Conservation (phyloP, 2,797 vertebrate species). For the Gambelia wislizenii region DNA sequence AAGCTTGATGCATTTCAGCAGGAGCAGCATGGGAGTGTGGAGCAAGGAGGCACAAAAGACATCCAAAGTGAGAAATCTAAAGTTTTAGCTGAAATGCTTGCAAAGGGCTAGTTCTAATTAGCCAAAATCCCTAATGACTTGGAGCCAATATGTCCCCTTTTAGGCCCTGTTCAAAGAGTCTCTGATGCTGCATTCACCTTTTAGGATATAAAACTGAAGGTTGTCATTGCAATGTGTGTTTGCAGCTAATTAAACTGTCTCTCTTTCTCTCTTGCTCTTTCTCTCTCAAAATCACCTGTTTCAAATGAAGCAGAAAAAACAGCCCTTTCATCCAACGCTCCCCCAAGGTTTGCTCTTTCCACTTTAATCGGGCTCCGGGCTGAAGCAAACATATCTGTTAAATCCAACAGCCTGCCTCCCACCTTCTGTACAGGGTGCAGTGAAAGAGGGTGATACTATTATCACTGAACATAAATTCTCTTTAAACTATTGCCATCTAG, state of each 20-base stretch:
- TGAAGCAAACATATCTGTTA: background rate
- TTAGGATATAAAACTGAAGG: background rate
- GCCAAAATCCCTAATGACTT: background rate
- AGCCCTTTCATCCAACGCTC: background rate
- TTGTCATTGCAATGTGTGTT: background rate
- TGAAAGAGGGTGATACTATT: background rate
- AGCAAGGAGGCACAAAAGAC: background rate
- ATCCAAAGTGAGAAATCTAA: background rate
- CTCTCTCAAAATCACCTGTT: background rate
- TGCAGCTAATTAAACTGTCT: background rate
- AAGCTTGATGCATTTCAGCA: background rate
- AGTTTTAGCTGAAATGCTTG: background rate
- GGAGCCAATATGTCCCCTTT: background rate
- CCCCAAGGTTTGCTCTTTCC: background rate
- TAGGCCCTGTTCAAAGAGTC: background rate
- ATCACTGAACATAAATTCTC: slow-evolving; percentile 48
- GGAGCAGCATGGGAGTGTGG: no score
- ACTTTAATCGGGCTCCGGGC: background rate
- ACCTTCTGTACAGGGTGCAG: background rate
- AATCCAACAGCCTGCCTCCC: background rate
- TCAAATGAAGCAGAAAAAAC: background rate
- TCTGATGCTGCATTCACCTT: background rate
- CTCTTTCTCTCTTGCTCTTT: background rate
- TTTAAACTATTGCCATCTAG: slow-evolving; percentile 73
- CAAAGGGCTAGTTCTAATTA: slow-evolving; percentile 4